Evolutionary conservation across 2,797 vertebrate genomes (phyloP).

Genomic region (Varecia variegata): DNA sequence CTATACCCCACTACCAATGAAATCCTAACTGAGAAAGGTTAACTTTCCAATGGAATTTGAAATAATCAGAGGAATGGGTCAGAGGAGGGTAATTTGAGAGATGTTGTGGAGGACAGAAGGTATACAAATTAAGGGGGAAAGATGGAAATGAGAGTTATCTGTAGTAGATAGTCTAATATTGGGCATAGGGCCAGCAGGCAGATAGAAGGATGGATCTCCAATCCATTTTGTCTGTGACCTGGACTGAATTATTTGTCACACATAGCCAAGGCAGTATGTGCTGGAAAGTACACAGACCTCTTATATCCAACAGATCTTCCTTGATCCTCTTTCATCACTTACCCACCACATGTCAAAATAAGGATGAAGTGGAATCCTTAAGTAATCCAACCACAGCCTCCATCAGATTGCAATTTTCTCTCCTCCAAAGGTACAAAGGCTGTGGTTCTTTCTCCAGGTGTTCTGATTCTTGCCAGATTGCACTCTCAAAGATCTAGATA

Average conservation of each 20-base stretch:
- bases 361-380: conserved; percentile 33
- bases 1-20: not conserved
- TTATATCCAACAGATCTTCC: not conserved
- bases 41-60: conserved; percentile 5
- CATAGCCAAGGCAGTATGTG: not conserved
- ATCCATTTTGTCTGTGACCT: not conserved
- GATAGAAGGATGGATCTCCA: not conserved
- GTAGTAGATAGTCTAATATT: not conserved
- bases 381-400: not conserved
- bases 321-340: not conserved
- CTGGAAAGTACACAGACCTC: not conserved
- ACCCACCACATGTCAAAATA: conserved; percentile 18
- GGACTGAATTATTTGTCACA: not conserved
- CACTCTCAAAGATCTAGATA: not conserved
- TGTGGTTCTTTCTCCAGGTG: not conserved
- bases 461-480: not conserved
- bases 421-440: not conserved
- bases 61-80: not conserved
- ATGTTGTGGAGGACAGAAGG: not conserved
- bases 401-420: not conserved
- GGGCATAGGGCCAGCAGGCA: not conserved
- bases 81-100: not conserved
- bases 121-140: not conserved
- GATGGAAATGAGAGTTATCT: not conserved
- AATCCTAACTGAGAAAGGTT: not conserved